Conservation (phyloP, 2,888 invertebrate genomes). For the Hirudinaria manillensis region DNA sequence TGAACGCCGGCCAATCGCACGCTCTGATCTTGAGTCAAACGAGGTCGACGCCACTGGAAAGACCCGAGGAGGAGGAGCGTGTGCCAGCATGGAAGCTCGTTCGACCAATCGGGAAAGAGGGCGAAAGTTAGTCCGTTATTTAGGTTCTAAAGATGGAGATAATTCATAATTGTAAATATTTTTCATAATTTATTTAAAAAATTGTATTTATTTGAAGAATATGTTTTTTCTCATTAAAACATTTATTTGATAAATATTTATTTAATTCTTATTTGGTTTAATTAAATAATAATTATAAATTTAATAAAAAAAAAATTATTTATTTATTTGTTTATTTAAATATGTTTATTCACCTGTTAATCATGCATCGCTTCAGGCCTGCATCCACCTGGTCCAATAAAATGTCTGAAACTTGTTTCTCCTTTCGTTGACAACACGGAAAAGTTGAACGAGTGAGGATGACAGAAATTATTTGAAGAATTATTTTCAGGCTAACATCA, state of each 20-base stretch:
- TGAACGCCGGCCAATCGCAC: slow-evolving; percentile 15
- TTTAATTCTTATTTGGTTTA: no score
- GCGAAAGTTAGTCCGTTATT: neutral
- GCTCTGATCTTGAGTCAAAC: slow-evolving; percentile 19
- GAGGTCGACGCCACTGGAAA: slow-evolving; percentile 5
- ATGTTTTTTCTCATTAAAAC: no score
- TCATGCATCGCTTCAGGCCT: neutral
- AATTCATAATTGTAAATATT: no score
- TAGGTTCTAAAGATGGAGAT: no score
- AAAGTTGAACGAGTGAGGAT: neutral
- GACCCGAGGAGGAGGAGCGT: neutral
- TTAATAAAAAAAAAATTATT: no score
- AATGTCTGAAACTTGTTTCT: slow-evolving; percentile 17
- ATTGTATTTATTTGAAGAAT: no score
- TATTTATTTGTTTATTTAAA: no score
- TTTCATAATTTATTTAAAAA: no score
- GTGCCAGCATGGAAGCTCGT: slow-evolving; percentile 11
- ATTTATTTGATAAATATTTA: no score
- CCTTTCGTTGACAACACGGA: slow-evolving; percentile 14
- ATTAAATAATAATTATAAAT: no score
- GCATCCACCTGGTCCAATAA: neutral
- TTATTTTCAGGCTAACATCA: no score
- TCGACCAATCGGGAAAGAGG: neutral
- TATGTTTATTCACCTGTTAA: no score
- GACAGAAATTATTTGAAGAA: neutral